phyloP scores from a whole-genome alignment of 2,797 vertebrate species.

The Megaceryle alcyon region DNA sequence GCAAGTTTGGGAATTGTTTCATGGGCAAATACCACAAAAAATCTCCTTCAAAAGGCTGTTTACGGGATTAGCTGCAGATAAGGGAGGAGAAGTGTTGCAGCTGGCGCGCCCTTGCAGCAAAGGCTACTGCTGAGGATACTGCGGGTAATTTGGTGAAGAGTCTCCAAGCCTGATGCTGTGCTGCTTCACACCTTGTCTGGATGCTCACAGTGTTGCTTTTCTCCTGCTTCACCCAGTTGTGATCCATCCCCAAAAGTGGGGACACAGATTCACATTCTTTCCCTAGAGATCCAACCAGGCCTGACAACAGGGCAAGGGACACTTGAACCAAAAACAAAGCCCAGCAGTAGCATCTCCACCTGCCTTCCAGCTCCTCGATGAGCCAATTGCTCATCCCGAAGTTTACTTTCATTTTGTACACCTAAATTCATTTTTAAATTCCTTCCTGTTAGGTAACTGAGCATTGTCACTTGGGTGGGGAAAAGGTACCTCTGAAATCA shows the following conservation, averaged over 20 bases:
- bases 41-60: neutral
- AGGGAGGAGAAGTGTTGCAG: neutral
- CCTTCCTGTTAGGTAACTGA: neutral
- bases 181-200: neutral
- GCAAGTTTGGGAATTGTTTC: neutral
- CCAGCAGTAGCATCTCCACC: neutral
- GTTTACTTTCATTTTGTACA: neutral
- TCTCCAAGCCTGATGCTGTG: neutral
- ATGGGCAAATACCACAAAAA: neutral
- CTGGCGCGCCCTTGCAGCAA: neutral
- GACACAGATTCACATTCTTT: rapidly evolving
- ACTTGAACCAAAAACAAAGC: neutral
- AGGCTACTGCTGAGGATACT: neutral
- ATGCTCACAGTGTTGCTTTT: neutral
- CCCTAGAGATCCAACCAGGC: neutral
- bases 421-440: neutral
- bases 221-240: rapidly evolving
- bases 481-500: conserved; percentile 21
- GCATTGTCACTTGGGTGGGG: conserved; percentile 34
- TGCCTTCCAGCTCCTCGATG: neutral
- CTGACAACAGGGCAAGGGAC: neutral
- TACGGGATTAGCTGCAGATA: neutral
- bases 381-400: neutral
- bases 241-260: neutral
- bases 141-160: neutral